Conservation (phyloP, 2,888 invertebrate species). For the Mythimna loreyi region DNA sequence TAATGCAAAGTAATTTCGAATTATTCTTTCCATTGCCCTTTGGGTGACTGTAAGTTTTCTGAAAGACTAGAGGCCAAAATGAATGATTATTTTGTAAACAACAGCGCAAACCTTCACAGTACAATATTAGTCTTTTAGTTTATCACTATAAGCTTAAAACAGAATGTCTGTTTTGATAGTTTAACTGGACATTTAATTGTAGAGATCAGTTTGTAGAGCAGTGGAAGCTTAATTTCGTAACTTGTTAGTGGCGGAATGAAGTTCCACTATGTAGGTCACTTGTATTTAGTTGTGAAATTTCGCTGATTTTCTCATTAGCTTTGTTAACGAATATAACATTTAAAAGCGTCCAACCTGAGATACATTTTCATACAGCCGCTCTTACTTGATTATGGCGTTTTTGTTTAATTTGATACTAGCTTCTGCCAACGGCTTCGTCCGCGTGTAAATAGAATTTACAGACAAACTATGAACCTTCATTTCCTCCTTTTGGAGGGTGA, state of each 20-base stretch:
- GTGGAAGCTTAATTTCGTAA: slow-evolving; percentile 47
- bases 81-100: not conserved
- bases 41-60: too few species aligned
- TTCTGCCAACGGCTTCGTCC: too few species aligned
- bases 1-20: too few species aligned
- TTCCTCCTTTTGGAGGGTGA: too few species aligned
- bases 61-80: too few species aligned
- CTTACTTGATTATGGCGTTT: too few species aligned
- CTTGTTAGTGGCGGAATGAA: slow-evolving; percentile 38
- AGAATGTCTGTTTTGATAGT: slow-evolving; percentile 14
- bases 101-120: not conserved
- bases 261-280: slow-evolving; percentile 47
- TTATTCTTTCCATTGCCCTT: too few species aligned
- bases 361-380: too few species aligned
- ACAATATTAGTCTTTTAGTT: not conserved
- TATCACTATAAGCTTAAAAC: not conserved
- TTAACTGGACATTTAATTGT: slow-evolving; percentile 32
- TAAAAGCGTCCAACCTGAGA: not conserved
- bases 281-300: slow-evolving; percentile 45
- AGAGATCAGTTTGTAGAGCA: slow-evolving; percentile 35
- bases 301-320: slow-evolving; percentile 45
- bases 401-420: too few species aligned
- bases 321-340: slow-evolving; percentile 40
- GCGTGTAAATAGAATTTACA: too few species aligned
- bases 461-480: too few species aligned